Evolutionary conservation across 2,888 invertebrate genomes (phyloP).

Genomic region (Metacarcinus magister): DNA sequence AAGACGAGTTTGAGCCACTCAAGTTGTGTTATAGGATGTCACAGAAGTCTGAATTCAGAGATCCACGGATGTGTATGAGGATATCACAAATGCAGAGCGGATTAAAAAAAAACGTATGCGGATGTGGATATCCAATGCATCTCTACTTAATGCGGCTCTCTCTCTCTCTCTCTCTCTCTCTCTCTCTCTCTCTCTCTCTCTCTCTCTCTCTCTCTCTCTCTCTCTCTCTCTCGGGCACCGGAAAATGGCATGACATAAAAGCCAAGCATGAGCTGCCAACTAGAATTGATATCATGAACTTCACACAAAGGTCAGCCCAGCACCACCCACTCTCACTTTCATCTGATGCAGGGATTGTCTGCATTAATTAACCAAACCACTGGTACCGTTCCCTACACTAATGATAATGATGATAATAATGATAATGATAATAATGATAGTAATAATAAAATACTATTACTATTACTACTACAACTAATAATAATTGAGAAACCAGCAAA

Average conservation of each 20-base stretch:
- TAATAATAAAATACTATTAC: not conserved
- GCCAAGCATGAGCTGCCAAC: not conserved
- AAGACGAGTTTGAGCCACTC: too few species aligned
- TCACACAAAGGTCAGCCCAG: not conserved
- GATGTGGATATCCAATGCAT: too few species aligned
- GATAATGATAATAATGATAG: not conserved
- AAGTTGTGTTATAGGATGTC: too few species aligned
- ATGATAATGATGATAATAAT: not conserved
- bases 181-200: not conserved
- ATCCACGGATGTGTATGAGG: too few species aligned
- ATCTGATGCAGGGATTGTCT: not conserved
- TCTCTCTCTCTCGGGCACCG: not conserved
- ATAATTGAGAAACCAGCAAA: not conserved
- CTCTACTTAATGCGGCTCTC: not conserved
- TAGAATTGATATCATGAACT: not conserved
- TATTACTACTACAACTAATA: not conserved
- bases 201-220: slow-evolving; percentile 33
- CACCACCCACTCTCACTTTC: slow-evolving; percentile 26
- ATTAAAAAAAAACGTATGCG: too few species aligned
- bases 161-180: not conserved
- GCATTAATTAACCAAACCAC: not conserved
- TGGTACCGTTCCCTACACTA: not conserved
- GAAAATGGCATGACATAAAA: not conserved
- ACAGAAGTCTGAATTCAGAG: too few species aligned
- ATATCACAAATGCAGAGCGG: too few species aligned